Evolutionary conservation across 2,888 invertebrate species (phyloP).

Genomic region (Poecilus cupreus): DNA sequence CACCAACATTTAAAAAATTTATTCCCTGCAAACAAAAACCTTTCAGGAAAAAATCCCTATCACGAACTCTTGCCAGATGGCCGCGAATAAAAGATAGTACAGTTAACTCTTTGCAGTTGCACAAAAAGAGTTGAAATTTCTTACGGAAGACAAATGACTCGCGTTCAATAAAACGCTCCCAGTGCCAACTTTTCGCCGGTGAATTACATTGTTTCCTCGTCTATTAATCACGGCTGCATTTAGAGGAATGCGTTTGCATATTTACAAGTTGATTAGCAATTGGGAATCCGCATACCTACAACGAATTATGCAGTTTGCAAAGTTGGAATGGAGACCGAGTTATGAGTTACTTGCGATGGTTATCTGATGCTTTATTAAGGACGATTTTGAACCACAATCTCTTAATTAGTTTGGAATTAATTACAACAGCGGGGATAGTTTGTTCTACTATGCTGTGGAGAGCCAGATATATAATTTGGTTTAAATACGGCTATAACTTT

Average conservation of each 20-base stretch:
- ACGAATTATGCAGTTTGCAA: not conserved
- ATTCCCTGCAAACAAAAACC: conserved; percentile 12
- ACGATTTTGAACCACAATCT: conserved; percentile 19
- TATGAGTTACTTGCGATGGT: conserved; percentile 20
- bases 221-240: conserved; percentile 2
- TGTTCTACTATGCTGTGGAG: not conserved
- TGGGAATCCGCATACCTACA: not conserved
- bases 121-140: conserved; percentile 33
- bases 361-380: conserved; percentile 9
- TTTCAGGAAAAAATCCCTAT: conserved; percentile 4
- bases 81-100: conserved; percentile 35
- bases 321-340: no score
- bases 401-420: conserved; percentile 24
- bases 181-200: conserved; percentile 12
- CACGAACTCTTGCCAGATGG: conserved; percentile 34
- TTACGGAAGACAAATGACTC: conserved; percentile 45
- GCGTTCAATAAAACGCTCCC: conserved; percentile 11
- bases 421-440: conserved; percentile 5
- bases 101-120: conserved; percentile 37
- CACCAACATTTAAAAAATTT: conserved; percentile 40
- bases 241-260: not conserved
- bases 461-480: not conserved
- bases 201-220: conserved; percentile 33
- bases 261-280: not conserved
- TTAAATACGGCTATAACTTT: not conserved